Percentiles rank a stretch among this genome's conserved stretches.
Evolutionary conservation across 2,113 vertebrate genomes (phyloP).

Genomic region (Anarrhichthys ocellatus): DNA sequence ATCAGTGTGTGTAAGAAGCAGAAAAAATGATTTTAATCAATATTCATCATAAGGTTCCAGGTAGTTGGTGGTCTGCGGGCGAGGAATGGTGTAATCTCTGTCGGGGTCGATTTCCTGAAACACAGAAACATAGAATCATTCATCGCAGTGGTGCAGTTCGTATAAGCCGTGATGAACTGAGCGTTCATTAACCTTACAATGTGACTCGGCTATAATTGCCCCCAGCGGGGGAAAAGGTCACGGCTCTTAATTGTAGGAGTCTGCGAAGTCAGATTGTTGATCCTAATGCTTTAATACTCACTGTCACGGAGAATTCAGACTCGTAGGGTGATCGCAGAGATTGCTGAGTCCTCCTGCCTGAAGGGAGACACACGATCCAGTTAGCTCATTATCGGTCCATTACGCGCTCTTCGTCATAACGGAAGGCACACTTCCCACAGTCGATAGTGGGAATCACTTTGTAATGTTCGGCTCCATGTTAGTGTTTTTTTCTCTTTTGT

Average conservation of each 20-base stretch:
- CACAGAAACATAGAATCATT: constrained; percentile 28
- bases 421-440: neutral
- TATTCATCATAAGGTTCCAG: constrained; percentile 78
- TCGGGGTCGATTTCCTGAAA: constrained; percentile 80
- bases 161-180: neutral
- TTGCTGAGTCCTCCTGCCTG: constrained; percentile 65
- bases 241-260: constrained; percentile 13
- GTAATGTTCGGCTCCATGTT: too few relatives aligned
- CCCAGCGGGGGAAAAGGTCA: constrained; percentile 41
- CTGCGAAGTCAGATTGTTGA: constrained; percentile 33
- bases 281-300: constrained; percentile 67
- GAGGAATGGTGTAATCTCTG: constrained; percentile 82
- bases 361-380: constrained; percentile 34
- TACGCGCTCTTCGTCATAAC: constrained; percentile 25
- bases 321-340: constrained; percentile 79
- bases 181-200: constrained; percentile 37
- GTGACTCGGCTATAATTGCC: constrained; percentile 4
- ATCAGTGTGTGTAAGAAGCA: neutral
- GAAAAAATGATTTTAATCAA: constrained; percentile 44
- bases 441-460: too few relatives aligned
- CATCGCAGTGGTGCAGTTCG: neutral
- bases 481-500: neutral
- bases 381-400: constrained; percentile 43
- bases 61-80: constrained; percentile 80
- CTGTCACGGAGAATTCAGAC: constrained; percentile 80